Evolutionary conservation across 2,113 vertebrate species (phyloP).

Genomic region (Capricornis sumatraensis): DNA sequence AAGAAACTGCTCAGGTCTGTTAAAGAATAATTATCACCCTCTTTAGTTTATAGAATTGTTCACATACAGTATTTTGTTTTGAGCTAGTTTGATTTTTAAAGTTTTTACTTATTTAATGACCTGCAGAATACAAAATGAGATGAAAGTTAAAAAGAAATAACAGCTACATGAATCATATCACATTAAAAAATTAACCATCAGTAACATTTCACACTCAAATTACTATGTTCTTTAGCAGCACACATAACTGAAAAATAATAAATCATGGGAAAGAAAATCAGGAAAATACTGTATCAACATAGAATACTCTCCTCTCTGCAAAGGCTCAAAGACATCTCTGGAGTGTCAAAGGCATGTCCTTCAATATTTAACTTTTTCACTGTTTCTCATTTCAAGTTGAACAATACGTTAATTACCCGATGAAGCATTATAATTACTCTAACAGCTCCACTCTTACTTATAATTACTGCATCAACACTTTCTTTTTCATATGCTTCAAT

Average conservation of each 20-base stretch:
- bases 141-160: slow-evolving; percentile 1
- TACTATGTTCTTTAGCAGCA: neutral
- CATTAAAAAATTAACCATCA: slow-evolving; percentile 17
- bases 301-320: slow-evolving; percentile 15
- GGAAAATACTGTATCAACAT: slow-evolving; percentile 68
- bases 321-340: slow-evolving; percentile 55
- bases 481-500: slow-evolving; percentile 85
- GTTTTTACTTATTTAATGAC: slow-evolving; percentile 21
- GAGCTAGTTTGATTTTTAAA: neutral
- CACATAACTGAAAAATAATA: neutral
- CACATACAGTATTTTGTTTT: neutral
- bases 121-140: neutral
- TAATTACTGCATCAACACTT: slow-evolving; percentile 90
- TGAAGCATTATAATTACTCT: slow-evolving; percentile 95
- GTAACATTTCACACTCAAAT: neutral
- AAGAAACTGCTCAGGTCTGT: neutral
- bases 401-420: slow-evolving; percentile 93
- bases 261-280: slow-evolving; percentile 45
- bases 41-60: neutral
- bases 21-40: neutral
- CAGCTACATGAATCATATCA: neutral
- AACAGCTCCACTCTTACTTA: slow-evolving; percentile 87
- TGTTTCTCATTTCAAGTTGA: slow-evolving; percentile 87
- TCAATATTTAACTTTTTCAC: slow-evolving; percentile 90
- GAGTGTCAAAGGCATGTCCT: slow-evolving; percentile 84